These are phyloP conservation scores for Amazona finschi DNA, from an alignment of 2,797 vertebrate genomes.

Conservation along the genomic window DNA sequence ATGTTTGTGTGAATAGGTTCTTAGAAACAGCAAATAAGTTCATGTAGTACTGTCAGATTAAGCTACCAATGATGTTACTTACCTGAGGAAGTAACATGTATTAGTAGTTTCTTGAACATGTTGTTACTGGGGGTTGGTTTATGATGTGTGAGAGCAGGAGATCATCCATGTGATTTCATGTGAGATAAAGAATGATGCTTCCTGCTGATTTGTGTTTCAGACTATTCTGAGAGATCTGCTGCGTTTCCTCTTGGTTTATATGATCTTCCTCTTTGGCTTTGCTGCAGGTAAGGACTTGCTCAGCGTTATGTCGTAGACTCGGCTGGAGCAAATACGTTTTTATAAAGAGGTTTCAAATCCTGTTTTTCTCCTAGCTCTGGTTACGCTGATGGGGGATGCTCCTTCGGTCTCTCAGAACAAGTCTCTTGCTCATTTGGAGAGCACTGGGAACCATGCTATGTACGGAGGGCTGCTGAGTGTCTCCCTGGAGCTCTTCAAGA, in stretches of 20 bases:
- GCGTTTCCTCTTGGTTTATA: constrained; percentile 89
- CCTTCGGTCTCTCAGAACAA: neutral
- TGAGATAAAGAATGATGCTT: neutral
- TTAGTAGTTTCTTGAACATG: neutral
- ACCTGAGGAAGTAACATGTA: neutral
- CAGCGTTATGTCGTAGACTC: fast-evolving
- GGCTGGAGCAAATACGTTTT: neutral
- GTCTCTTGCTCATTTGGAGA: neutral
- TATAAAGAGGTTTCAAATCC: neutral
- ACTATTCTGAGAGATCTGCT: constrained; percentile 90
- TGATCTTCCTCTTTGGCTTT: constrained; percentile 93
- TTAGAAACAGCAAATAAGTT: neutral
- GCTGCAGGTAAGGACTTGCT: constrained; percentile 83
- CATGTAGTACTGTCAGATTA: neutral
- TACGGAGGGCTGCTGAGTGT: constrained; percentile 80
- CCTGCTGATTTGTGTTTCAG: constrained; percentile 70
- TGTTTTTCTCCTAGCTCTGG: constrained; percentile 78
- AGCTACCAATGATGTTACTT: neutral
- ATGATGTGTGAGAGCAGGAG: neutral
- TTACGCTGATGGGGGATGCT: constrained; percentile 81
- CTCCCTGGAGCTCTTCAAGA: constrained; percentile 92
- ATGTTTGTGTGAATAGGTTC: neutral
- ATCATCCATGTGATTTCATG: neutral
- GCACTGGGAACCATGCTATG: neutral
- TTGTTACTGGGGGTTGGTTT: neutral